A percentile compares a stretch with the other conserved stretches of the same genome.
Evolutionary conservation across 2,888 invertebrate species (phyloP).

Genomic region (Drosophila ezoana): DNA sequence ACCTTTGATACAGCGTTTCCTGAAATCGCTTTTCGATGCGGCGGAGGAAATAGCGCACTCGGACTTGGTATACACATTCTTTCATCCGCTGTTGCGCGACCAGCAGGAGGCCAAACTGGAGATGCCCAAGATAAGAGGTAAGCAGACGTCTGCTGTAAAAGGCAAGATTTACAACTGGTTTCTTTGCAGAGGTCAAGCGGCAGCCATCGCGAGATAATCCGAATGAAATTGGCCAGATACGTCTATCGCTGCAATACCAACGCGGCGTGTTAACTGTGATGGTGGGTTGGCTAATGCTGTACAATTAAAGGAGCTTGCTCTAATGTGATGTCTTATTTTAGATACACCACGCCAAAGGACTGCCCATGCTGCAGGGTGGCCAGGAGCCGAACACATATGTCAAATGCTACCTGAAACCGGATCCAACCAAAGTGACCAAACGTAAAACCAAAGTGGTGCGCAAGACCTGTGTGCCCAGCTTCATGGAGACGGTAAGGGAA

Average conservation of each 20-base stretch:
- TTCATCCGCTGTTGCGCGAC: constrained; percentile 97
- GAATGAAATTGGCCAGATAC: constrained; percentile 89
- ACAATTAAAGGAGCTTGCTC: neutral
- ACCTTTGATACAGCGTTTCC: constrained; percentile 94
- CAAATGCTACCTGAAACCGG: constrained; percentile 96
- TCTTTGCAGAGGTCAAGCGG: constrained; percentile 71
- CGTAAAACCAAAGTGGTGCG: constrained; percentile 97
- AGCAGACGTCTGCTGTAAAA: constrained; percentile 23
- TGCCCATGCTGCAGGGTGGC: constrained; percentile 91
- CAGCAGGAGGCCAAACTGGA: constrained; percentile 95
- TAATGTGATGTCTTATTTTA: constrained; percentile 32
- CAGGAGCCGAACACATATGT: constrained; percentile 95
- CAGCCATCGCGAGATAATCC: constrained; percentile 83
- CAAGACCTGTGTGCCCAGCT: constrained; percentile 97
- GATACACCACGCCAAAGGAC: constrained; percentile 94
- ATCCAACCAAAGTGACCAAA: constrained; percentile 96
- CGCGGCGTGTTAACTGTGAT: constrained; percentile 91
- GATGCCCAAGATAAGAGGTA: constrained; percentile 91
- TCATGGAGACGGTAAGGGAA: constrained; percentile 95
- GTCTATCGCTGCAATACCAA: constrained; percentile 91
- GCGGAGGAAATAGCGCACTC: constrained; percentile 98
- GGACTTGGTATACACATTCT: constrained; percentile 99
- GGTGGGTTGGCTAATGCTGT: constrained; percentile 85
- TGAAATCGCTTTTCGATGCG: constrained; percentile 93
- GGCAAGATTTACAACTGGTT: neutral